Conservation (phyloP, 2,113 vertebrate species). For the Tichodroma muraria region DNA sequence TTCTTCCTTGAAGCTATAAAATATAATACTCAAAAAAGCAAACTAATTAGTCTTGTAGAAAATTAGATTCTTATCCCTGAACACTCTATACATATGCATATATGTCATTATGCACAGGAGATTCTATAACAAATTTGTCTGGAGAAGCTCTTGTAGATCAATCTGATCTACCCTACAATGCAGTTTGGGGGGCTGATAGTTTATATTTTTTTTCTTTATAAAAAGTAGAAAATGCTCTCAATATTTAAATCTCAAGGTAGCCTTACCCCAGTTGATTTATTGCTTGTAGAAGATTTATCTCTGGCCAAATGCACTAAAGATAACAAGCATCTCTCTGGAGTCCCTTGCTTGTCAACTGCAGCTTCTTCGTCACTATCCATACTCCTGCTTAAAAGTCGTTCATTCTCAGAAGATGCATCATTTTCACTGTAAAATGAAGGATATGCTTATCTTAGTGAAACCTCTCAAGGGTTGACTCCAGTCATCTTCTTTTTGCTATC, state of each 20-base stretch:
- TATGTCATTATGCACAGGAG: not conserved
- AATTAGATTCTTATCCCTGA: not conserved
- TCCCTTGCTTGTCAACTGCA: constrained; percentile 85
- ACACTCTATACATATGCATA: not conserved
- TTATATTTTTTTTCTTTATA: not conserved
- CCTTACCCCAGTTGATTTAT: constrained; percentile 88
- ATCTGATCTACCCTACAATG: not conserved
- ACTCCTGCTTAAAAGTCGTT: constrained; percentile 92
- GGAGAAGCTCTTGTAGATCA: not conserved
- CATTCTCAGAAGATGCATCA: constrained; percentile 95
- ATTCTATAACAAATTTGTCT: not conserved
- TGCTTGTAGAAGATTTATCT: constrained; percentile 78
- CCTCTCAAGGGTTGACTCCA: not conserved
- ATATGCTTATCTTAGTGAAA: not conserved
- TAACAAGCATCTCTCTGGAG: constrained; percentile 86
- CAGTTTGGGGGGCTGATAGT: not conserved
- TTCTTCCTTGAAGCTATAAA: not conserved
- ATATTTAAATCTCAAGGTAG: not conserved
- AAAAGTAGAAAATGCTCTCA: not conserved
- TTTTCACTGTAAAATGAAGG: constrained; percentile 82
- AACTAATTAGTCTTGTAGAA: not conserved
- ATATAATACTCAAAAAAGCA: not conserved
- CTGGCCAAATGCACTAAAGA: constrained; percentile 88
- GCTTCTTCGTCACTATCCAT: constrained; percentile 97
- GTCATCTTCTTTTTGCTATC: not conserved